Evolutionary conservation across 2,888 invertebrate species (phyloP), one percentile per base, ranked within the genome.

Genomic region (Patella depressa): DNA sequence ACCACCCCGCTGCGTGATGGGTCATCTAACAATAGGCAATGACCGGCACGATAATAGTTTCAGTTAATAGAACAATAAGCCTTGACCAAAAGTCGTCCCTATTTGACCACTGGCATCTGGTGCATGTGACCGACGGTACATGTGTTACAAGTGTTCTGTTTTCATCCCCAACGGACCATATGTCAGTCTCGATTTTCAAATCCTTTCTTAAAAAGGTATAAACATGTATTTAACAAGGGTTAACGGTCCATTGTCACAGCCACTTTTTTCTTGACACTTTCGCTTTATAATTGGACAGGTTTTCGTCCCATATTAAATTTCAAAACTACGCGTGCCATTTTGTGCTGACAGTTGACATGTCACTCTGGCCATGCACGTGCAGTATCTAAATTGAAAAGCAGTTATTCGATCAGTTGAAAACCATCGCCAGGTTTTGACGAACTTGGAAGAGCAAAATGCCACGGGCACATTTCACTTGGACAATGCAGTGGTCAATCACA

Each of bases 401-500:
- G 65, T 9, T 45, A 45, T 7, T 24, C 24, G 19, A 65, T 12
- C 65, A 14, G 65, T 65, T 65, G 65, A 65, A 65, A 65, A 65
- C 19, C 19, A 65, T 65, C 19, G 24, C 65, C 65, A 65, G 65
- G 19, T 65, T 65, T 65, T 65, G 65, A 65, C 65, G 65, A 24
- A 65, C 65, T 24, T 65, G 24, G 65, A 24, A 65, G 65, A 65
- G 65, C 65, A 65, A 65, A 65, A 19, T n/a, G 65, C 65, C 65
- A 15, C 11, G 24, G 65, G 65, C 65, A 24, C 65, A 65, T 65
- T 65, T 65, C 65, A 65, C 65, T 24, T 24, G 65, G 24, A 65
- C 65, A 65, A 65, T 65, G 65, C 11, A 65, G 65, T 24, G 65
- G 65, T 65, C 65, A 65, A 65, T 65, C 65, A 65, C 24, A 65